A percentile compares a stretch with the other conserved stretches of the same genome.
Conservation (phyloP, 2,113 vertebrate genomes). For the Phodopus roborovskii region DNA sequence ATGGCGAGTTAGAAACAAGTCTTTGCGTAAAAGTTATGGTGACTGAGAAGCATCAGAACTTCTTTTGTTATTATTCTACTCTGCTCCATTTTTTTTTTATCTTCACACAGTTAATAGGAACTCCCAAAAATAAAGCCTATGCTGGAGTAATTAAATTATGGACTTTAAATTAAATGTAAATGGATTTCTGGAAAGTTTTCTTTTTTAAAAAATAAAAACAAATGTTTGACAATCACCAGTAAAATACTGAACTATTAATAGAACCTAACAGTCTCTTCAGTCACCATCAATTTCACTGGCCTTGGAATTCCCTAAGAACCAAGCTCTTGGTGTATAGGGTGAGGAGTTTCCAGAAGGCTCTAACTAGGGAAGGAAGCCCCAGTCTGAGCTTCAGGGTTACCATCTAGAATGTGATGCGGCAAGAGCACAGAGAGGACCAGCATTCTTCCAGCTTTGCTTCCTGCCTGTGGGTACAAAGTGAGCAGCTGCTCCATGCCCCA, state of each 20-base stretch:
- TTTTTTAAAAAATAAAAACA: neutral
- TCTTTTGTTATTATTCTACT: neutral
- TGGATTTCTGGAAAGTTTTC: neutral
- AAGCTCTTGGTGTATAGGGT: no score
- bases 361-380: neutral
- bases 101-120: neutral
- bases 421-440: neutral
- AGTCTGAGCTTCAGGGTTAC: neutral
- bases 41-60: neutral
- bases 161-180: neutral
- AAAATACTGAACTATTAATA: constrained; percentile 9
- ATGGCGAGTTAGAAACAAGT: neutral
- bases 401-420: neutral
- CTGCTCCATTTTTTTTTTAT: no score
- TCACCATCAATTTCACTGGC: neutral
- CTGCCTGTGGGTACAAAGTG: neutral
- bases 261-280: neutral
- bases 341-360: neutral
- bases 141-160: neutral
- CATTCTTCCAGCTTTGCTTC: neutral
- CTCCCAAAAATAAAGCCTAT: constrained; percentile 14
- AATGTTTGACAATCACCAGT: neutral
- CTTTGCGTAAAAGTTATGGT: neutral
- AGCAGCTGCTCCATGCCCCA: neutral
- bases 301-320: neutral